Evolutionary conservation across 1,140 invertebrate species (phyloP), one percentile per base, ranked within the genome.

Genomic region (Zaprionus africanus): DNA sequence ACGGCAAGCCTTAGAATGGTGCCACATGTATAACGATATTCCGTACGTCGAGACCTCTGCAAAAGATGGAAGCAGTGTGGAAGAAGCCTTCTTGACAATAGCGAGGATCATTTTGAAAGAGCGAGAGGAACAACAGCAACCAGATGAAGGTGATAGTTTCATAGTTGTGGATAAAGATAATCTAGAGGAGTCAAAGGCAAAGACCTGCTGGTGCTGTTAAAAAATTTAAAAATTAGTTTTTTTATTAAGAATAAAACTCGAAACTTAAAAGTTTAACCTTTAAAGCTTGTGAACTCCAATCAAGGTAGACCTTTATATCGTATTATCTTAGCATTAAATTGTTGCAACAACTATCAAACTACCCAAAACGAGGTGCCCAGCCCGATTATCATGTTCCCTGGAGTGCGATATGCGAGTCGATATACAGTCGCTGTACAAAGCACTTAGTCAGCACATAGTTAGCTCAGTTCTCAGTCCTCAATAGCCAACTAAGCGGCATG

Each of bases 1-100:
- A 13, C 99, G 99, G 93, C 94, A 98, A 91, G 98, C 98, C 31
- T 97, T 99, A 93, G 97, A 98, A 82, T 99, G 99, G 99, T 99
- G 99, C 94, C 96, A 98, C 93, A 96, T 95, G 79, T 99, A 99
- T 94, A 99, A 99, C 93, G 99, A 38, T 6, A 53, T 66, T 5
- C 67, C 67, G 0, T 59, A 59, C 2, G 53, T 26, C 12, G 69
- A 72, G 56, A 99, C 98, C 31, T 98, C 97, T 94, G 99, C 99
- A 81, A 99, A 99, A 94, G 98, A 99, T 93, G 98, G 97, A 54
- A 96, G 98, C 64, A 99, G 99, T 93, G 98, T 99, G 43, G 98
- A 99, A 93, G 96, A 99, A 93, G 99, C 98, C 81, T 99, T 99
- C 94, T 96, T 98, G 93, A 98, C 97, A 54, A 99, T 99, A 92